Evolutionary conservation across 2,888 invertebrate species (phyloP).

Genomic region (Myopa testacea): DNA sequence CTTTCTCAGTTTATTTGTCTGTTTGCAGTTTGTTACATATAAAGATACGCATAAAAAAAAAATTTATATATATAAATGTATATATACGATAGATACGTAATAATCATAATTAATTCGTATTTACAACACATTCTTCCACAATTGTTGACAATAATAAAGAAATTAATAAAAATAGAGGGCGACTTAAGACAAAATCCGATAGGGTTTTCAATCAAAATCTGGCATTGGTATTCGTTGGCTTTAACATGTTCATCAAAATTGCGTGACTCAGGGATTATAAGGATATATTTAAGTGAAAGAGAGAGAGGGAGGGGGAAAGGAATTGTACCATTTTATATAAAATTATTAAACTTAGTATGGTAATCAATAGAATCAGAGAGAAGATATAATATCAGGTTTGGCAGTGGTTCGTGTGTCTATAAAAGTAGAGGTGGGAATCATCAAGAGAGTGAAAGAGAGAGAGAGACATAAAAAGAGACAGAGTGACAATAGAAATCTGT

Average conservation of each 20-base stretch:
- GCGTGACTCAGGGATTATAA: slow-evolving; percentile 25
- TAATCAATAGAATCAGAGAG: no score
- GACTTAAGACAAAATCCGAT: no score
- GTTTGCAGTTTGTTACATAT: slow-evolving; percentile 61
- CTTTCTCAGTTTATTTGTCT: slow-evolving; percentile 64
- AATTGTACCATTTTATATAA: no score
- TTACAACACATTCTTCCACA: slow-evolving; percentile 57
- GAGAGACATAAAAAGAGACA: slow-evolving; percentile 3
- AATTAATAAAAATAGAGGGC: slow-evolving; percentile 18
- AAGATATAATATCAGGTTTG: slow-evolving; percentile 7
- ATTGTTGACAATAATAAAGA: slow-evolving; percentile 50
- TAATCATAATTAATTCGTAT: slow-evolving; percentile 48
- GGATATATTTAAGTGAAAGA: slow-evolving; percentile 23
- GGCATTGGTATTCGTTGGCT: slow-evolving; percentile 43
- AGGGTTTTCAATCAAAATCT: slow-evolving; percentile 42
- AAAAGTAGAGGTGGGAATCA: no score
- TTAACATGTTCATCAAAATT: slow-evolving; percentile 32
- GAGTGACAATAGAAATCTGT: neutral
- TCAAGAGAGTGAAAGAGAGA: slow-evolving; percentile 37
- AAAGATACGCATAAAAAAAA: slow-evolving; percentile 27
- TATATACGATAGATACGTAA: neutral
- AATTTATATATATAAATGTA: slow-evolving; percentile 27
- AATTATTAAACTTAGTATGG: no score
- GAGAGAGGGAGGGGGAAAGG: slow-evolving; percentile 39
- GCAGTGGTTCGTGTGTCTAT: neutral